Conservation (phyloP, 2,888 invertebrate species). For the Uropetala carovei region DNA sequence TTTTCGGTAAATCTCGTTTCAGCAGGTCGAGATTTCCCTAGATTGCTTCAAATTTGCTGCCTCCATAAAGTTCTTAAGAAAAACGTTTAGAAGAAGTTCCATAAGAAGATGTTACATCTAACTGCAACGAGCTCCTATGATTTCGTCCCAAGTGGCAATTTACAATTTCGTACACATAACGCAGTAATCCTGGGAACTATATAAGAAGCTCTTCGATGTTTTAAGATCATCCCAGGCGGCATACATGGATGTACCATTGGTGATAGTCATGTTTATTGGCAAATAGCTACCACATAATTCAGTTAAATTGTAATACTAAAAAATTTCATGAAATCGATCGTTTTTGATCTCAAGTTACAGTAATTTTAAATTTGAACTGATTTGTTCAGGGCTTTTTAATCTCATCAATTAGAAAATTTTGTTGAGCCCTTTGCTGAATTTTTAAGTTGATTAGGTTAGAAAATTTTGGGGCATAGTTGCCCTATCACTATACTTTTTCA, state of each 20-base stretch:
- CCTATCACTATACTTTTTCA: slow-evolving; percentile 14
- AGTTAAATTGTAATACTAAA: too few species aligned
- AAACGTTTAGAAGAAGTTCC: not conserved
- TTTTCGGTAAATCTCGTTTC: slow-evolving; percentile 43
- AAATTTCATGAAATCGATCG: too few species aligned
- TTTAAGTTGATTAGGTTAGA: not conserved
- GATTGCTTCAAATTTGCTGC: not conserved
- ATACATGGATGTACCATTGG: too few species aligned
- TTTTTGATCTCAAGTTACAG: too few species aligned
- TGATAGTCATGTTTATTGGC: too few species aligned
- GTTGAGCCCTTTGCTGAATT: not conserved
- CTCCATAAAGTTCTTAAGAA: not conserved
- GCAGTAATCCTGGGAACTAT: not conserved
- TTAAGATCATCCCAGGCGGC: too few species aligned
- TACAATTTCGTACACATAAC: not conserved
- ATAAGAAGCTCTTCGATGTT: not conserved
- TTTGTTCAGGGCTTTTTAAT: too few species aligned
- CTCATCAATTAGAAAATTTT: not conserved
- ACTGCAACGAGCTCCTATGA: not conserved
- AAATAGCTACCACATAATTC: too few species aligned
- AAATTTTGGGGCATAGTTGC: slow-evolving; percentile 2
- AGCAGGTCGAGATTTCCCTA: not conserved
- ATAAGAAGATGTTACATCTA: not conserved
- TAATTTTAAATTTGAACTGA: too few species aligned
- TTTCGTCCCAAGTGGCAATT: not conserved